Percentiles rank a stretch among this genome's conserved stretches.
Evolutionary conservation across 2,113 vertebrate genomes (phyloP).

Genomic region (Nycticryphes semicollaris): DNA sequence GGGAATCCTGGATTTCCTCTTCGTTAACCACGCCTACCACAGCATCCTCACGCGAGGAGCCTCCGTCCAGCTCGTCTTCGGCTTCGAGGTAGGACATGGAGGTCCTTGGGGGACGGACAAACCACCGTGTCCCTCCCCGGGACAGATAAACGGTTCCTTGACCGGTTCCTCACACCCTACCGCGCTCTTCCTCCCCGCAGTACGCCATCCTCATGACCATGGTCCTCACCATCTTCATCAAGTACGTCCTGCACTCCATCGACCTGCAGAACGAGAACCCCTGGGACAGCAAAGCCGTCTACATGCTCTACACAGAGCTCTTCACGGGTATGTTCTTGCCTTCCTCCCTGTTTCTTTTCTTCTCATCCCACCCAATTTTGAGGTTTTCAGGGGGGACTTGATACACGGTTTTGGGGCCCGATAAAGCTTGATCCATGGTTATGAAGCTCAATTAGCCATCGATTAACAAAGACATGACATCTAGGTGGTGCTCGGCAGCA

Average conservation of each 20-base stretch:
- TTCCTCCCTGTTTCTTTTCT: fast-evolving
- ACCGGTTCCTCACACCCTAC: neutral
- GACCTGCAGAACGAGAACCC: slow-evolving; percentile 96
- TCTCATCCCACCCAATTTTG: neutral
- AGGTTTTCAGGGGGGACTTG: fast-evolving
- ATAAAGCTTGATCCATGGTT: fast-evolving
- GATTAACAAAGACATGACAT: fast-evolving
- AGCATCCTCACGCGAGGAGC: slow-evolving; percentile 94
- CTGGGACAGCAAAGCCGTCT: slow-evolving; percentile 98
- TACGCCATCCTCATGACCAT: slow-evolving; percentile 96
- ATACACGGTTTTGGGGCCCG: fast-evolving
- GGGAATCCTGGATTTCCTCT: slow-evolving; percentile 88
- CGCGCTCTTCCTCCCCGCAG: slow-evolving; percentile 42
- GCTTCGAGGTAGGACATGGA: slow-evolving; percentile 39
- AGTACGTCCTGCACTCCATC: slow-evolving; percentile 91
- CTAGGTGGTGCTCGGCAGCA: neutral
- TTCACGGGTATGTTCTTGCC: slow-evolving; percentile 83
- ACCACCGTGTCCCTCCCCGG: fast-evolving
- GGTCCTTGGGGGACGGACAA: no score
- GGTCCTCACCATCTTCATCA: slow-evolving; percentile 95
- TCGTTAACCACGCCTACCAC: slow-evolving; percentile 93
- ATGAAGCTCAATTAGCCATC: fast-evolving
- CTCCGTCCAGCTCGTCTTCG: slow-evolving; percentile 96
- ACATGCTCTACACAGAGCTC: slow-evolving; percentile 97
- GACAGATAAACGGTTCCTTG: neutral